These are phyloP conservation scores for Microcebus griseorufus DNA, from an alignment of 2,113 vertebrate species.

Conservation along the genomic window DNA sequence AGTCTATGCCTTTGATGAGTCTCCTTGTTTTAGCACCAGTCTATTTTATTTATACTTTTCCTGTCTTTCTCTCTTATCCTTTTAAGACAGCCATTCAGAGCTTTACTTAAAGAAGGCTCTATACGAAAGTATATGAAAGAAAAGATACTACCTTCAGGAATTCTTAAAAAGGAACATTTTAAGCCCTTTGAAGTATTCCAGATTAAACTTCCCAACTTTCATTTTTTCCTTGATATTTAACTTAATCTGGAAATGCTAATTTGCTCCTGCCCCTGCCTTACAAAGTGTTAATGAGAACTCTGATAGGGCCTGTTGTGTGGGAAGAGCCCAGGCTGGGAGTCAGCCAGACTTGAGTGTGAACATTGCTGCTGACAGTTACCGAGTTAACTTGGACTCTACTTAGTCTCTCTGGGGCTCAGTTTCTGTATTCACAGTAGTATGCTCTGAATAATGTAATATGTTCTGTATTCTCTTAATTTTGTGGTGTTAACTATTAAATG, in stretches of 20 bases:
- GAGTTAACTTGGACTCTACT: not conserved
- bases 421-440: not conserved
- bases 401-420: not conserved
- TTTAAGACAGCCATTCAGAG: not conserved
- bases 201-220: not conserved
- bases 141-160: not conserved
- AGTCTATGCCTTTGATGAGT: not conserved
- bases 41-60: not conserved
- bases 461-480: not conserved
- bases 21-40: not conserved
- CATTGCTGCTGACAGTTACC: not conserved
- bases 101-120: not conserved
- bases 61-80: not conserved
- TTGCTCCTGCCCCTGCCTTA: not conserved
- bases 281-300: not conserved
- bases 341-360: not conserved
- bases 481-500: not conserved
- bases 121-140: not conserved
- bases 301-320: not conserved
- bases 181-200: not conserved
- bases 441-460: not conserved
- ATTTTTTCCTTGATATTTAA: not conserved
- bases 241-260: not conserved
- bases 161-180: not conserved
- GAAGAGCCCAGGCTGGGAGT: not conserved